phyloP scores from a whole-genome alignment of 2,113 vertebrate genomes.

The Coracopsis vasa region DNA sequence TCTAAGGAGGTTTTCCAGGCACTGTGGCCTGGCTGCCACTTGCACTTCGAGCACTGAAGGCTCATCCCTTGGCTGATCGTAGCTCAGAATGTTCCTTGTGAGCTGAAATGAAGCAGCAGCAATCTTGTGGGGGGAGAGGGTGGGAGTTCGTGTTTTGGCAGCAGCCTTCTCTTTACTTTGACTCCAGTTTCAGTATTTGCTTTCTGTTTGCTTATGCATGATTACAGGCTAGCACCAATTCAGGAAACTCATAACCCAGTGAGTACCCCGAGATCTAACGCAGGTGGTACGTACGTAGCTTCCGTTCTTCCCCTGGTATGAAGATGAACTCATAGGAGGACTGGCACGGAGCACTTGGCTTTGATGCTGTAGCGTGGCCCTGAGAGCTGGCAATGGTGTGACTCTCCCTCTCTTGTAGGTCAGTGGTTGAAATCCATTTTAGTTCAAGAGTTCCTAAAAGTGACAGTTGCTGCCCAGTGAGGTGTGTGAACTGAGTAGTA shows the following conservation, averaged over 20 bases:
- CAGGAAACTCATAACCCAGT: background rate
- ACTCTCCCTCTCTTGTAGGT: background rate
- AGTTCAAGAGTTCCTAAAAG: background rate
- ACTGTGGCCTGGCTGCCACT: background rate
- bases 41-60: accelerated
- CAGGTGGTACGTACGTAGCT: accelerated
- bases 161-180: background rate
- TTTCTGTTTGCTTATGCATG: background rate
- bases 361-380: accelerated
- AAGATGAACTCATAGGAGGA: background rate
- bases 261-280: background rate
- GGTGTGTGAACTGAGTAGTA: background rate
- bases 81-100: background rate
- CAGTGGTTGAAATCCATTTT: background rate
- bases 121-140: background rate
- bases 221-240: accelerated
- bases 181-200: background rate
- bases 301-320: background rate
- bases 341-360: background rate
- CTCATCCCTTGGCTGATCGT: background rate
- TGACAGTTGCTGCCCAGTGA: background rate
- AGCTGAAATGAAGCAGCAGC: background rate
- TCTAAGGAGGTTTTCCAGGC: background rate
- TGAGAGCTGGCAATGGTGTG: background rate
- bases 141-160: background rate